Base-by-base conservation (phyloP, 2,888 invertebrate species). In the Mesoligia furuncula region DNA sequence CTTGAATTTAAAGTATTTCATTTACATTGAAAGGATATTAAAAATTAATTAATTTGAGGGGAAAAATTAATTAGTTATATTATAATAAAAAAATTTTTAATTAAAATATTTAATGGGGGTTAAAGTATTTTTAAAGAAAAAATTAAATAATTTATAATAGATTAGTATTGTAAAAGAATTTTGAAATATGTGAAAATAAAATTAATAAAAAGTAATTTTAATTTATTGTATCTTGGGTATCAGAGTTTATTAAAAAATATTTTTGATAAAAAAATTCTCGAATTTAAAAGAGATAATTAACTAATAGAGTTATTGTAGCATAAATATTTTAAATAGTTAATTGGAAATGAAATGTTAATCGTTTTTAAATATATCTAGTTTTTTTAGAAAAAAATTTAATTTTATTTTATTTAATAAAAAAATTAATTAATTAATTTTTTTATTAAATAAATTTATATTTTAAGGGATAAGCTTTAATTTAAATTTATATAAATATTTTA, bases 201-300 rank as follows among this genome's bases (percentile, higher is more conserved):
- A 93, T 96, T 92, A 90, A 85, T 73, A 51, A 87, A 94, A 97
- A 97, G 97, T 97, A 97, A 93, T 95, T 96, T 97, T 97, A 77
- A 95, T 93, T 97, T 97, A 94, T 93, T 97, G 97, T 98, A 97
- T 97, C 97, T 98, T 98, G 97, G 97, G 98, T 97, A 97, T 98
- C 97, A 98, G 97, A 97, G 97, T 97, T 97, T 96, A 97, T 97
- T 96, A 96, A 98, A 88, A 93, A 95, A 92, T 89, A 77, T 90
- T 91, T 91, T 91, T 90, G 92, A 73, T 65, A 79, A 79, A 93
- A 94, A 93, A 94, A 93, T 95, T 97, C 96, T 97, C 97, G 97
- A 97, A 97, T 97, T 97, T 95, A 96, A 96, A 97, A 97, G 97
- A 97, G 96, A 93, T 97, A 97, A 97, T 95, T 95, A 94, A 92